A percentile compares a stretch with the other conserved stretches of the same genome.
phyloP scores from a whole-genome alignment of 1,140 invertebrate species.

The Scylla paramamosain region DNA sequence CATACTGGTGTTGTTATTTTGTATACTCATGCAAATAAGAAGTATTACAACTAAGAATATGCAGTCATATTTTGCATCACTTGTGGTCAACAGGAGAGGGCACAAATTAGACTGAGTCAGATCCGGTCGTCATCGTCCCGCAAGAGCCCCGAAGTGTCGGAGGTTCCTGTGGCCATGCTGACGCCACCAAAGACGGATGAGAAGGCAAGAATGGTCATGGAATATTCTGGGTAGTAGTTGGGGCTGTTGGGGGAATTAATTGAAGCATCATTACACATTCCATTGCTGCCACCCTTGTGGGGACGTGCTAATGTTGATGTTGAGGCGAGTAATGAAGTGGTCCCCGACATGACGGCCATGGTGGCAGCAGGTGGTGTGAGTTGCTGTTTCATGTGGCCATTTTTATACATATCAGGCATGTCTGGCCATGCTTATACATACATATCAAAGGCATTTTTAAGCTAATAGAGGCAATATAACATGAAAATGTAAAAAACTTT shows the following conservation, averaged over 20 bases:
- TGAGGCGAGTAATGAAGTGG: background rate
- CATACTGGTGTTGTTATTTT: too few relatives aligned
- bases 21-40: too few relatives aligned
- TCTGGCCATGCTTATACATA: conserved; percentile 69
- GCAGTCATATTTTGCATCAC: too few relatives aligned
- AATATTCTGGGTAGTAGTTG: conserved; percentile 44
- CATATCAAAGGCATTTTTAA: conserved; percentile 70
- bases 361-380: background rate
- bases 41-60: too few relatives aligned
- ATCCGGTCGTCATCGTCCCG: conserved; percentile 63
- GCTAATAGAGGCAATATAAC: conserved; percentile 54
- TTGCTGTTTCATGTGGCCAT: conserved; percentile 39
- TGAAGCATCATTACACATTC: background rate
- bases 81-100: conserved; percentile 59
- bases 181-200: conserved; percentile 77
- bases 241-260: background rate
- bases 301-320: background rate
- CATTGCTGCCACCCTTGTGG: background rate
- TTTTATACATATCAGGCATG: conserved; percentile 68
- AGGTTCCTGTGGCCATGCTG: conserved; percentile 59
- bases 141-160: conserved; percentile 56
- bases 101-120: conserved; percentile 67
- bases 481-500: conserved; percentile 62
- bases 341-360: background rate
- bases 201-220: conserved; percentile 59